phyloP scores from a whole-genome alignment of 2,113 vertebrate genomes.

The Pseudorhombus dupliciocellatus region DNA sequence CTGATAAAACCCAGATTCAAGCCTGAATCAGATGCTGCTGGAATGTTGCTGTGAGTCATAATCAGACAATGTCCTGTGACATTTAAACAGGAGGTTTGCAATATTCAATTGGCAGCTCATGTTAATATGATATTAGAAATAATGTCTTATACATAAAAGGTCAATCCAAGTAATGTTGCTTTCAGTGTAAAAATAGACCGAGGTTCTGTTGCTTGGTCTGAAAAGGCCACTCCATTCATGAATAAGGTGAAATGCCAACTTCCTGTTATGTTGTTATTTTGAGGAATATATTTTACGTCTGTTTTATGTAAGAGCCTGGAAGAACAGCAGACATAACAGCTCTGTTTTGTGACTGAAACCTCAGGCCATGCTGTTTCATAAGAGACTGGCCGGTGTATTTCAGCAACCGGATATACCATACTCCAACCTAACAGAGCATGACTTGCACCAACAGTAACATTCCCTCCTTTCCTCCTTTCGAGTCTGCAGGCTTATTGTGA shows the following conservation, averaged over 20 bases:
- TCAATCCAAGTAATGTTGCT: too few species aligned
- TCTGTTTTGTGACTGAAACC: slow-evolving; percentile 39
- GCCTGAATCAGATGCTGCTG: not conserved
- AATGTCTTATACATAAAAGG: too few species aligned
- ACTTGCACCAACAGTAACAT: slow-evolving; percentile 16
- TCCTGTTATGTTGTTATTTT: slow-evolving; percentile 7
- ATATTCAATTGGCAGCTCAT: too few species aligned
- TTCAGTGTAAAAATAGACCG: not conserved
- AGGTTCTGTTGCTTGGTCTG: too few species aligned
- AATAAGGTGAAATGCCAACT: not conserved
- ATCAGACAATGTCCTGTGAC: too few species aligned
- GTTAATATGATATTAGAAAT: too few species aligned
- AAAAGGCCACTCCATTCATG: not conserved
- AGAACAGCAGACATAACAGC: slow-evolving; percentile 40
- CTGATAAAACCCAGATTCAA: not conserved
- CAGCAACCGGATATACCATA: slow-evolving; percentile 26
- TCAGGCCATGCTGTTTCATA: slow-evolving; percentile 52
- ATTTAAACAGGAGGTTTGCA: too few species aligned
- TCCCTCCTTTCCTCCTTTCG: not conserved
- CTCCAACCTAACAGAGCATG: slow-evolving; percentile 44
- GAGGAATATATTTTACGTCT: slow-evolving; percentile 19
- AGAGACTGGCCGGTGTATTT: slow-evolving; percentile 35
- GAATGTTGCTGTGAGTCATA: too few species aligned
- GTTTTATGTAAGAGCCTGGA: slow-evolving; percentile 52
- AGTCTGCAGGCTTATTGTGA: slow-evolving; percentile 31